Base-by-base conservation (phyloP, 2,113 vertebrate species). In the Myiagra hebetior region DNA sequence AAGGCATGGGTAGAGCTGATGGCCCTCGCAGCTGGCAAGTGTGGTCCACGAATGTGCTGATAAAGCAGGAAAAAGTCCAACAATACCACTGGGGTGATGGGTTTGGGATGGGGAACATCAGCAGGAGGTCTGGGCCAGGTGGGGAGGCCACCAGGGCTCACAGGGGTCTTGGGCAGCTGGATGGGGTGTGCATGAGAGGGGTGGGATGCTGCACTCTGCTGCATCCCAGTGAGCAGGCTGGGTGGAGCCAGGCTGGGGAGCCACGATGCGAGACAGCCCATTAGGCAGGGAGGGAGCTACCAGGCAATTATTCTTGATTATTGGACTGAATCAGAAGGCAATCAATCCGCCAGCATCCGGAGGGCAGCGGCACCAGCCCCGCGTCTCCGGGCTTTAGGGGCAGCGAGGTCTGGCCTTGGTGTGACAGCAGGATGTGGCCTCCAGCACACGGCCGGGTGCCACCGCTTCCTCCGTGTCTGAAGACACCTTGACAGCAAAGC, bases 1-100 rank as follows among this genome's bases (percentile, higher is more conserved):
- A 88, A 96, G 95, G 95, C 94, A 93, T 4, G 33, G 76, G 90
- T 89, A 90, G 28, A 23, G 72, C 84, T 68, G 91, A 42, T 39
- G 82, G 91, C 93, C 88, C 76, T 89, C 4, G 6, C 5, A 30
- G 69, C 42, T 78, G 74, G 42, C 41, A 92, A 87, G 37, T 0
- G 2, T 52, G 80, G 80, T 52, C 83, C 86, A 41, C 0, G 0
- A 27, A 31, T 0, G 0, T 0, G 6, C 83, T 80, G 91, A 76
- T 91, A 82, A 73, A 35, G 65, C 1, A 17, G 68, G 52, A 28
- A 56, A 8, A 63, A 10, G 9, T 27, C 62, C 59, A 33, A 2
- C 9, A 16, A 3, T 14, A 47, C 31, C 52, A 5, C 24, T 7
- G 23, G 16, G 41, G n/a, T 22, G 37, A 10, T 74, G 20, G 35